Evolutionary conservation across 1,140 invertebrate genomes (phyloP).

Genomic region (Scaptomyza hsui): DNA sequence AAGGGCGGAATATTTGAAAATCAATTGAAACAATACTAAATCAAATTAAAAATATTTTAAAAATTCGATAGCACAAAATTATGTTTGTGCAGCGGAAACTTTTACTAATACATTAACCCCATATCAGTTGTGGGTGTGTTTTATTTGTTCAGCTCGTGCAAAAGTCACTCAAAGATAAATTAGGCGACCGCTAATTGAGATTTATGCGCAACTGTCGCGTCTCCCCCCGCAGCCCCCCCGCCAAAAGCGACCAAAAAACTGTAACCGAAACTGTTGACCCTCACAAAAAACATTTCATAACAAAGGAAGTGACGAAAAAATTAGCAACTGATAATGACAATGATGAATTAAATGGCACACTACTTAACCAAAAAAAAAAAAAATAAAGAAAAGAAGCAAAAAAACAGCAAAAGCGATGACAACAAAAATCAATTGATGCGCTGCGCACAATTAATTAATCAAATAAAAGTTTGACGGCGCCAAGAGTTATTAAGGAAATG

Average conservation of each 20-base stretch:
- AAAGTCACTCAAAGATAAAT: constrained; percentile 40
- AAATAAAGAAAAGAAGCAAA: too few species aligned
- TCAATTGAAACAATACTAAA: neutral
- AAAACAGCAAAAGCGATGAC: neutral
- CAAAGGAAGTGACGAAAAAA: constrained; percentile 44
- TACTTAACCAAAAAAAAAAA: constrained; percentile 19
- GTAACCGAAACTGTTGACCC: neutral
- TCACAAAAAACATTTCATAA: neutral
- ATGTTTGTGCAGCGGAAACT: neutral
- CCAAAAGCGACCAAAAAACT: neutral
- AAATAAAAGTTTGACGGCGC: constrained; percentile 9
- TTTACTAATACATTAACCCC: constrained; percentile 8
- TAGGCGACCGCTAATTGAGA: constrained; percentile 44
- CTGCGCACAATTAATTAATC: constrained; percentile 24
- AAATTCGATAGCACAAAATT: too few species aligned
- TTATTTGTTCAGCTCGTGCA: constrained; percentile 10
- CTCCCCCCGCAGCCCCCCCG: neutral
- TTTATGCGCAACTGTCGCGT: constrained; percentile 32
- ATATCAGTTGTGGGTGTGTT: constrained; percentile 17
- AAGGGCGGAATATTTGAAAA: neutral
- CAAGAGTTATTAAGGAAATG: neutral
- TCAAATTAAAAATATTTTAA: neutral
- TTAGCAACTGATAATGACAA: constrained; percentile 58
- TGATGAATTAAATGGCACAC: constrained; percentile 57
- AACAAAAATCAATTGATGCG: constrained; percentile 6